A percentile compares a stretch with the other conserved stretches of the same genome.
Evolutionary conservation across 2,888 invertebrate species (phyloP).

Genomic region (Stenichneumon culpator): DNA sequence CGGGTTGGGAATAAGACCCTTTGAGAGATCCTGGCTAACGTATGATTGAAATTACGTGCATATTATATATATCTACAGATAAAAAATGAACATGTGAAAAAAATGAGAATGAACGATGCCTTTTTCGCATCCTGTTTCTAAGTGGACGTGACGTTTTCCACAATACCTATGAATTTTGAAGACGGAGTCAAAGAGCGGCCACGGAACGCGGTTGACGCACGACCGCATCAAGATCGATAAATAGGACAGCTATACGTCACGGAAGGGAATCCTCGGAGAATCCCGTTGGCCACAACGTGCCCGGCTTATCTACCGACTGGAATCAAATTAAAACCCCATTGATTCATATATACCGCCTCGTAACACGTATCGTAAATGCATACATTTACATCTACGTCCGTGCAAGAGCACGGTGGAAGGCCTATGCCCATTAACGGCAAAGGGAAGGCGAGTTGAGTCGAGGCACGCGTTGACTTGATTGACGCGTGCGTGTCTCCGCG

Average conservation of each 20-base stretch:
- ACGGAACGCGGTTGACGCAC: not conserved
- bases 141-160: no score
- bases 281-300: constrained; percentile 27
- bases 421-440: not conserved
- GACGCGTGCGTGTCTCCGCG: constrained; percentile 77
- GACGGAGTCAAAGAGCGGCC: not conserved
- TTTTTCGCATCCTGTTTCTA: no score
- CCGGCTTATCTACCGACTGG: constrained; percentile 71
- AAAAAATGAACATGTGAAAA: no score
- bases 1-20: not conserved
- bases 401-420: constrained; percentile 14
- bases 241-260: not conserved
- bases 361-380: constrained; percentile 32
- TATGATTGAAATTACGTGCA: not conserved
- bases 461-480: constrained; percentile 70
- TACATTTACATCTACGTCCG: constrained; percentile 27
- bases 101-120: no score
- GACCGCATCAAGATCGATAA: constrained; percentile 29
- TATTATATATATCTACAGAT: not conserved
- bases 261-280: constrained; percentile 41
- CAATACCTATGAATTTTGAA: not conserved
- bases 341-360: constrained; percentile 46
- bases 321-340: constrained; percentile 77
- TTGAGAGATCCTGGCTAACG: not conserved
- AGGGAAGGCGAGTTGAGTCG: constrained; percentile 37